Conservation (phyloP, 1,140 invertebrate species). For the Myzus persicae region DNA sequence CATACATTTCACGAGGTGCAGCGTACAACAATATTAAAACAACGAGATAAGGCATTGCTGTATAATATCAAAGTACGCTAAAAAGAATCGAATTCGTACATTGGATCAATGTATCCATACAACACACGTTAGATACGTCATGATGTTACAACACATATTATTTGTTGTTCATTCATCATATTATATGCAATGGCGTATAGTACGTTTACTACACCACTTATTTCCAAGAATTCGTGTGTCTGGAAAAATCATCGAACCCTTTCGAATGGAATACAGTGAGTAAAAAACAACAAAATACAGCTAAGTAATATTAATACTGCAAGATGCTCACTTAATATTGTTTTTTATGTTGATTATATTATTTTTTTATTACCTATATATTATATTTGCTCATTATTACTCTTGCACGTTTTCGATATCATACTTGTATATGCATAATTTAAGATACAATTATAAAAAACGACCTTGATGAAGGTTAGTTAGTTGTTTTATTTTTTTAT, state of each 20-base stretch:
- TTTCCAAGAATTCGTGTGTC: neutral
- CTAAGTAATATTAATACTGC: neutral
- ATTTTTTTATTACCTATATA: neutral
- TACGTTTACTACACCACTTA: constrained; percentile 20
- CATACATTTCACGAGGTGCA: neutral
- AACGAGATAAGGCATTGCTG: neutral
- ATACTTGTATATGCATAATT: neutral
- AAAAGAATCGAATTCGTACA: neutral
- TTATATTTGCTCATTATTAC: neutral
- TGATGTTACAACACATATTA: neutral
- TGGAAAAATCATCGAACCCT: constrained; percentile 1
- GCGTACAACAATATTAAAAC: neutral
- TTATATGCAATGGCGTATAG: neutral
- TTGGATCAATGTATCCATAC: neutral
- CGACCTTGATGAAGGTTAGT: neutral
- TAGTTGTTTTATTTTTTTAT: neutral
- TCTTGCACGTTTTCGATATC: neutral
- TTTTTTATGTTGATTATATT: neutral
- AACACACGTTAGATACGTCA: neutral
- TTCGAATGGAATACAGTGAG: constrained; percentile 23
- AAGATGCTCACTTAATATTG: neutral
- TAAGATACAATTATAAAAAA: neutral
- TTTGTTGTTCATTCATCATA: neutral
- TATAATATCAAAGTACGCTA: constrained; percentile 18
- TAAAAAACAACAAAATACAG: neutral